Conservation (phyloP, 2,113 vertebrate species). For the Guaruba guarouba region DNA sequence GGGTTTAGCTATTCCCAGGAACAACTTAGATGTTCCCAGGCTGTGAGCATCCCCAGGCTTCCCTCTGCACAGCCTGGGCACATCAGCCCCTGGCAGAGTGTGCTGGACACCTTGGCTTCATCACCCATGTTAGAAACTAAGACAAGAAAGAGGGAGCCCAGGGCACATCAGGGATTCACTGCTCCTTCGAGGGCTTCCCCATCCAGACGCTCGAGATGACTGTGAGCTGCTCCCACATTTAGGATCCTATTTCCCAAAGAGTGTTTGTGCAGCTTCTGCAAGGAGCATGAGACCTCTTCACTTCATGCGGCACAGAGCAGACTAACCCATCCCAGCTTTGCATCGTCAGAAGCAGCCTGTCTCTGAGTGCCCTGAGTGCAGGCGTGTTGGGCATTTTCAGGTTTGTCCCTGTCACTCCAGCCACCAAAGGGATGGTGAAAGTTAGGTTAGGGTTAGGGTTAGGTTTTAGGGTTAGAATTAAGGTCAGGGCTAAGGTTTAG, state of each 20-base stretch:
- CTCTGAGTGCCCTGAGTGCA: rapidly evolving
- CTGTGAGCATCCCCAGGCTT: not conserved
- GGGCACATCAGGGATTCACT: not conserved
- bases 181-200: not conserved
- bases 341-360: rapidly evolving
- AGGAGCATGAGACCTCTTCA: not conserved
- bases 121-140: not conserved
- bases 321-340: not conserved
- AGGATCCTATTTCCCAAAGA: not conserved
- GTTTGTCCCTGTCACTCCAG: not conserved
- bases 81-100: not conserved
- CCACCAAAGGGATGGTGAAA: not conserved
- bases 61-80: not conserved
- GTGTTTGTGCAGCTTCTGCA: not conserved
- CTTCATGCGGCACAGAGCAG: not conserved
- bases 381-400: not conserved
- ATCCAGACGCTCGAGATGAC: not conserved
- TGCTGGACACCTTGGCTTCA: not conserved
- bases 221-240: not conserved
- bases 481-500: not conserved
- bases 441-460: not conserved
- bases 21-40: not conserved
- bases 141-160: not conserved
- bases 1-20: not conserved
- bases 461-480: not conserved